A percentile compares a stretch with the other conserved stretches of the same genome.
Evolutionary conservation across 2,888 invertebrate species (phyloP).

Genomic region (Ernsta delagoae): DNA sequence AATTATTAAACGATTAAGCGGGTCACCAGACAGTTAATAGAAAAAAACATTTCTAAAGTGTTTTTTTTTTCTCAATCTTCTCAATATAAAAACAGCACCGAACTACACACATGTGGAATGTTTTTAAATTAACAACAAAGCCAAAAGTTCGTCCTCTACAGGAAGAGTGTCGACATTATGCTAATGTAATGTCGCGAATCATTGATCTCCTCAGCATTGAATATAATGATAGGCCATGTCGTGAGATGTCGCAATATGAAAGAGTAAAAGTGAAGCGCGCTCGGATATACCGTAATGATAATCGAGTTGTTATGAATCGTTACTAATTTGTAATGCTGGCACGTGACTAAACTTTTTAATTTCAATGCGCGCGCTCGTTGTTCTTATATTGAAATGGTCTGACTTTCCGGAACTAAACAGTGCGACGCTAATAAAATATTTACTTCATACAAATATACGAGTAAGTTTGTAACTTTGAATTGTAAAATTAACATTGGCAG

Average conservation of each 20-base stretch:
- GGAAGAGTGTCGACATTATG: slow-evolving; percentile 26
- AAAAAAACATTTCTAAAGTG: too few relatives aligned
- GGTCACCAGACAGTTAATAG: too few relatives aligned
- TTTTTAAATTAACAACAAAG: slow-evolving; percentile 16
- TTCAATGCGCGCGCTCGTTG: slow-evolving; percentile 20
- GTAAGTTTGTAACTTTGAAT: background rate
- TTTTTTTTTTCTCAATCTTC: too few relatives aligned
- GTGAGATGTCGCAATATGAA: slow-evolving; percentile 58
- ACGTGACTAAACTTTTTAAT: slow-evolving; percentile 38
- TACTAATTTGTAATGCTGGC: slow-evolving; percentile 47
- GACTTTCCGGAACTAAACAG: slow-evolving; percentile 29
- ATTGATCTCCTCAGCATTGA: slow-evolving; percentile 29
- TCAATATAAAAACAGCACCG: too few relatives aligned
- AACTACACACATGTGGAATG: slow-evolving; percentile 2
- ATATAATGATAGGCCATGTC: slow-evolving; percentile 36
- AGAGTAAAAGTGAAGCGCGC: slow-evolving; percentile 68
- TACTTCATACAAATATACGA: slow-evolving; percentile 17
- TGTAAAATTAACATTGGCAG: background rate
- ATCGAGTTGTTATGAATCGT: slow-evolving; percentile 55
- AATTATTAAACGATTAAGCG: too few relatives aligned
- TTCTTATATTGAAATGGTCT: slow-evolving; percentile 19
- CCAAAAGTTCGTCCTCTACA: slow-evolving; percentile 7
- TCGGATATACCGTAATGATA: slow-evolving; percentile 55
- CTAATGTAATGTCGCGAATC: slow-evolving; percentile 26
- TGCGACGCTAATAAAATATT: slow-evolving; percentile 6